Evolutionary conservation across 2,888 invertebrate species (phyloP).

Genomic region (Luperina testacea): DNA sequence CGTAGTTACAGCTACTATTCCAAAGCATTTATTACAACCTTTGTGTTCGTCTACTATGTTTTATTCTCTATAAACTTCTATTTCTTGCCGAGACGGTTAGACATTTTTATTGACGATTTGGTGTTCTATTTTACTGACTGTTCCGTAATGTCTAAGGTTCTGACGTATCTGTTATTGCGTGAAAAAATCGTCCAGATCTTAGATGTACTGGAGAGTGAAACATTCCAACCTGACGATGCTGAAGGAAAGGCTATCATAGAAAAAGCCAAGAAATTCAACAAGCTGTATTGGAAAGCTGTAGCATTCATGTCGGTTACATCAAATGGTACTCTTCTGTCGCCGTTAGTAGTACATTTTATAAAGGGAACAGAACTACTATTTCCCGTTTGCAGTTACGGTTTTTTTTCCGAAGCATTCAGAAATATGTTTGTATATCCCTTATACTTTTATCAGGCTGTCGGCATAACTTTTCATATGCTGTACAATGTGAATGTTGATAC

Average conservation of each 20-base stretch:
- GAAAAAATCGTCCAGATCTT: constrained; percentile 71
- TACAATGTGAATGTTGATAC: constrained; percentile 77
- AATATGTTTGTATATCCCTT: constrained; percentile 72
- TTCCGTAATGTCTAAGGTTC: constrained; percentile 72
- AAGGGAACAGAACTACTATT: constrained; percentile 66
- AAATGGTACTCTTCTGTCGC: constrained; percentile 66
- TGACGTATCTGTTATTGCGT: constrained; percentile 72
- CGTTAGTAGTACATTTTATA: constrained; percentile 71
- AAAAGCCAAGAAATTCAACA: constrained; percentile 73
- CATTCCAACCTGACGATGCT: constrained; percentile 72
- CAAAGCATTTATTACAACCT: constrained; percentile 63
- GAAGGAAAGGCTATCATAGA: constrained; percentile 68
- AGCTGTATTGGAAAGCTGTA: constrained; percentile 73
- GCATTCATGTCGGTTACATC: constrained; percentile 69
- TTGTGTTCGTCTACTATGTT: constrained; percentile 68
- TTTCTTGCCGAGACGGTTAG: constrained; percentile 73
- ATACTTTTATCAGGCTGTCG: constrained; percentile 77
- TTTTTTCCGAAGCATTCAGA: constrained; percentile 71
- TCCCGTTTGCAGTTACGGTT: constrained; percentile 76
- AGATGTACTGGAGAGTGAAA: constrained; percentile 72
- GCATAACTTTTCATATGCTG: constrained; percentile 76
- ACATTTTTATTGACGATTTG: constrained; percentile 75
- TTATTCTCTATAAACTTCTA: constrained; percentile 74
- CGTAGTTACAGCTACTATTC: constrained; percentile 70
- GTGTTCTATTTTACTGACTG: constrained; percentile 78